Base-by-base conservation (phyloP, 35 echinoderm and acorn worm genomes). In the Lytechinus pictus region DNA sequence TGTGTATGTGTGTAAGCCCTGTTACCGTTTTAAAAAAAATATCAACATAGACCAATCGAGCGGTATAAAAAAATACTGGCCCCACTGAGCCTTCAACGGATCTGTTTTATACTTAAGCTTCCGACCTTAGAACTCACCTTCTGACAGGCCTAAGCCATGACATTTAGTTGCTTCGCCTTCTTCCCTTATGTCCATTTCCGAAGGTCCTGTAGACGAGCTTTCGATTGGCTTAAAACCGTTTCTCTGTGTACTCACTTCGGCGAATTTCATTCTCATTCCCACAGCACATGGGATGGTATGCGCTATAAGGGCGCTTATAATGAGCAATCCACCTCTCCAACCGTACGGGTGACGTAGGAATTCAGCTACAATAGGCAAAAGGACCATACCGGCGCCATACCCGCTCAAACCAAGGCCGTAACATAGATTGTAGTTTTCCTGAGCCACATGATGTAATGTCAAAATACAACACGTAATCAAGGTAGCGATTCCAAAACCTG, bases 311-410 rank as follows among this genome's bases (percentile, higher is more conserved):
- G 27, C 86, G 27, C 86, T 51, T 28, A 88, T 88, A n/a, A 88
- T 88, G 27, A 88, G 44, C 86, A 88, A 9, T 27, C 27, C 86
- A 88, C 86, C 86, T 88, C 86, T 88, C 86, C 86, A 88, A 88
- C 86, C 86, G 86, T 88, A 88, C 3, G 44, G 16, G 16, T 88
- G 27, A 27, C 6, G 4, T 8, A 88, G 16, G 5, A 88, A 88
- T 9, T 88, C 86, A 88, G 27, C 86, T 28, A 88, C 3, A 5
- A 88, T 14, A 1, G 86, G 86, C 9, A 88, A 14, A 88, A 88
- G 86, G 16, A 88, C n/a, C 86, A 88, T 88, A 24, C 86, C 86
- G 27, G 44, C 86, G 86, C 27, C 27, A 51, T 88, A 88, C 27
- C 86, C 86, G 9, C 16, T 51, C 27, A 88, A 88, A 28, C 86